phyloP scores from a whole-genome alignment of 2,113 vertebrate genomes.

The Elaphurus davidianus region DNA sequence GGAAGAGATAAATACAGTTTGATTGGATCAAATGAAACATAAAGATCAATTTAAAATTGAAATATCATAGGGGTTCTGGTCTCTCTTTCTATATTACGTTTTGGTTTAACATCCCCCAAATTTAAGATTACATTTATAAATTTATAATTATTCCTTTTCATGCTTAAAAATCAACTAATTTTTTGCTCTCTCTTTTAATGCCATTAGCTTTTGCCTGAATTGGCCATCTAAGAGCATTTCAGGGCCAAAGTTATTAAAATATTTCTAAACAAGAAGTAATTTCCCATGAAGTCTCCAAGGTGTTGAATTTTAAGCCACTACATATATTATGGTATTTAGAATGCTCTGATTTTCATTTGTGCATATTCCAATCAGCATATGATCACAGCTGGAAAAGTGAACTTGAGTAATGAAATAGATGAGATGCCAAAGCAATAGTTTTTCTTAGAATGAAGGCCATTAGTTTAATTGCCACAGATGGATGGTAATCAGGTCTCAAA shows the following conservation, averaged over 20 bases:
- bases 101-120: neutral
- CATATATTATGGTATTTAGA: slow-evolving; percentile 2
- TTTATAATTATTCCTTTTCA: neutral
- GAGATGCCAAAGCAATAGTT: slow-evolving; percentile 17
- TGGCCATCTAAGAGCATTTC: slow-evolving; percentile 14
- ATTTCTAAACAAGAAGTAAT: slow-evolving; percentile 54
- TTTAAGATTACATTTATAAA: neutral
- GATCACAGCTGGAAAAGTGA: slow-evolving; percentile 54
- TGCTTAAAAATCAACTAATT: neutral
- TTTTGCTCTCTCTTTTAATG: neutral
- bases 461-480: neutral
- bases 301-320: slow-evolving; percentile 20
- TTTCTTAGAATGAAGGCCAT: slow-evolving; percentile 26
- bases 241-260: slow-evolving; percentile 52
- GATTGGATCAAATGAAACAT: neutral
- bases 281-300: slow-evolving; percentile 37
- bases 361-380: neutral
- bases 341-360: neutral
- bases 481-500: neutral
- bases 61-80: neutral
- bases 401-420: slow-evolving; percentile 37
- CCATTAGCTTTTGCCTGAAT: neutral
- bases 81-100: neutral
- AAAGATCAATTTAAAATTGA: neutral
- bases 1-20: neutral